Evolutionary conservation across 2,113 vertebrate species (phyloP), one percentile per base, ranked within the genome.

Genomic region (Notiomystis cincta): DNA sequence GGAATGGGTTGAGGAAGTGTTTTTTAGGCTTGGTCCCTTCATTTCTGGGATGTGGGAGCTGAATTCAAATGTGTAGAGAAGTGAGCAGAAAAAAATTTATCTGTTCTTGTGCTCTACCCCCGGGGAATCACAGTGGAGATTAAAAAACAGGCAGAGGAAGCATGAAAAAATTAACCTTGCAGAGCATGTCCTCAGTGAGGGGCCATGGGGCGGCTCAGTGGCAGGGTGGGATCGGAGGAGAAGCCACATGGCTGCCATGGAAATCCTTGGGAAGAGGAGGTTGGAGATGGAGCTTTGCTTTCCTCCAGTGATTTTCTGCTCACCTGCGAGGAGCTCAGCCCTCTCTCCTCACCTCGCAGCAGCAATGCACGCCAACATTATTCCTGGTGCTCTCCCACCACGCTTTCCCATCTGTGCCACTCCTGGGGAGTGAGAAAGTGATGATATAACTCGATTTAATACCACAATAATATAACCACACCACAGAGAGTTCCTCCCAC

Each of bases 341-440:
- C 48, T 58, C 56, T 24, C 75, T 54, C 48, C 57, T 87, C 92
- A 93, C 88, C 92, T 94, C 20, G 0, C 85, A 57, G 48, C 57
- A 64, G 73, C 51, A 58, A 30, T 2, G 6, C 53, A 37, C 0
- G 22, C 81, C 89, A 87, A 11, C 81, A 35, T 87, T 94, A 85
- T 94, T 94, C 92, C 89, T 90, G 66, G 40, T 93, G 75, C 78
- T 18, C 93, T 94, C 78, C 89, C 66, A 92, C 94, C 89, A 92
- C 7, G 1, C 64, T 47, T 47, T 85, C 81, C 94, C 91, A 96
- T 95, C 93, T 96, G 91, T 94, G 93, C 91, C 4, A 2, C 87
- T 96, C 42, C 92, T 89, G 93, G 82, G 71, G 64, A 85, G 93
- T 93, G 93, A 93, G 89, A 96, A 96, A 92, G 62, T 42, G 93